phyloP scores from a whole-genome alignment of 2,888 invertebrate species.

The Drosophila cognata region DNA sequence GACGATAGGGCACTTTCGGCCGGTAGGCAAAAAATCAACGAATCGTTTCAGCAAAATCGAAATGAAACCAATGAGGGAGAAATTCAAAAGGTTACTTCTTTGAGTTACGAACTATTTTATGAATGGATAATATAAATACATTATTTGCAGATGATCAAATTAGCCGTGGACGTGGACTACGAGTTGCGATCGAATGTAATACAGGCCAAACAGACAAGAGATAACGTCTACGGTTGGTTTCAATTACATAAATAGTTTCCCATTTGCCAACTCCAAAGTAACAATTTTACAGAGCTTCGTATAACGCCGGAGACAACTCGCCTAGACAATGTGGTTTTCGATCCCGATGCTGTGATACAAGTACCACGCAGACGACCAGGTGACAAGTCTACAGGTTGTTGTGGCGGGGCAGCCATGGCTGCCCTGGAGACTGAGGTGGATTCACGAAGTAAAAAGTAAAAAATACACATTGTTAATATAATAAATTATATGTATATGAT shows the following conservation, averaged over 20 bases:
- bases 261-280: neutral
- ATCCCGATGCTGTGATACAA: slow-evolving; percentile 86
- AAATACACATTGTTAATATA: slow-evolving; percentile 9
- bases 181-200: slow-evolving; percentile 91
- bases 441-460: slow-evolving; percentile 60
- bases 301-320: slow-evolving; percentile 81
- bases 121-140: too few species aligned
- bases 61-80: slow-evolving; percentile 87
- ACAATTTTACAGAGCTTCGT: slow-evolving; percentile 68
- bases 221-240: slow-evolving; percentile 88
- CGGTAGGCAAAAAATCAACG: slow-evolving; percentile 90
- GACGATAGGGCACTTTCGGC: slow-evolving; percentile 88
- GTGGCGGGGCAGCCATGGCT: slow-evolving; percentile 69
- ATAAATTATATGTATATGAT: slow-evolving; percentile 38
- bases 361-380: slow-evolving; percentile 64
- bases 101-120: neutral
- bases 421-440: slow-evolving; percentile 51
- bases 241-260: slow-evolving; percentile 33
- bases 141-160: slow-evolving; percentile 87
- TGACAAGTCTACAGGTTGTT: slow-evolving; percentile 49
- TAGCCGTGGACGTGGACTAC: slow-evolving; percentile 89
- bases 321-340: slow-evolving; percentile 88
- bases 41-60: slow-evolving; percentile 90
- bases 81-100: slow-evolving; percentile 87
- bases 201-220: slow-evolving; percentile 89